These are phyloP conservation scores for Acrobasis consociella DNA, from an alignment of 2,888 invertebrate genomes.

Conservation along the genomic window DNA sequence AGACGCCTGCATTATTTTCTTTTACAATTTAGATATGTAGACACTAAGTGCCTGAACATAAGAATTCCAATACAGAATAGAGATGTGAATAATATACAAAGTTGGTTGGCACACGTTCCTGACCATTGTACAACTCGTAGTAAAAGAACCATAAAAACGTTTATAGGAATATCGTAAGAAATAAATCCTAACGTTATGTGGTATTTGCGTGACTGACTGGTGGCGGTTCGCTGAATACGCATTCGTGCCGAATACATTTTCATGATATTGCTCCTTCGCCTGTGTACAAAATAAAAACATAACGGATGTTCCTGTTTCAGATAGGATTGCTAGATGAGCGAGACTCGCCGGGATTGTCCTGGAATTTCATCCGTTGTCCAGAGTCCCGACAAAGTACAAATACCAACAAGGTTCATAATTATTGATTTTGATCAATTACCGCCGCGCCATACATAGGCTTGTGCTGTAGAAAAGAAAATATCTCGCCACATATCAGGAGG, in stretches of 20 bases:
- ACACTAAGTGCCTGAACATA: too few relatives aligned
- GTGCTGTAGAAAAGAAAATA: too few relatives aligned
- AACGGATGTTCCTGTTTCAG: background rate
- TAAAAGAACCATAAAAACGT: constrained; percentile 4
- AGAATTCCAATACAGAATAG: background rate
- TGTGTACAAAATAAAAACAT: background rate
- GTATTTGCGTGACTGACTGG: constrained; percentile 13
- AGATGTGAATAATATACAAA: background rate
- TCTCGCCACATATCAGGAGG: too few relatives aligned
- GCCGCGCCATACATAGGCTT: too few relatives aligned
- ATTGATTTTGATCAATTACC: too few relatives aligned
- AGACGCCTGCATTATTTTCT: too few relatives aligned
- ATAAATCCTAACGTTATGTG: constrained; percentile 16
- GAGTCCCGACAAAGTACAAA: too few relatives aligned
- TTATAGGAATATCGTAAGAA: constrained; percentile 18
- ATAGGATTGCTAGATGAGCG: background rate
- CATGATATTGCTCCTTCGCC: constrained; percentile 25
- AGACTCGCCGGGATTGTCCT: too few relatives aligned
- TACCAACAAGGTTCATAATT: too few relatives aligned
- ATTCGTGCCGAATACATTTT: constrained; percentile 28
- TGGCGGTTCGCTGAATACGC: constrained; percentile 28
- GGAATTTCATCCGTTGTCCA: too few relatives aligned
- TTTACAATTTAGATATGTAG: too few relatives aligned
- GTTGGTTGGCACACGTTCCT: background rate
- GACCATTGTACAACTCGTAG: background rate